Base-by-base conservation (phyloP, 2,113 vertebrate species). In the Labrus mixtus region DNA sequence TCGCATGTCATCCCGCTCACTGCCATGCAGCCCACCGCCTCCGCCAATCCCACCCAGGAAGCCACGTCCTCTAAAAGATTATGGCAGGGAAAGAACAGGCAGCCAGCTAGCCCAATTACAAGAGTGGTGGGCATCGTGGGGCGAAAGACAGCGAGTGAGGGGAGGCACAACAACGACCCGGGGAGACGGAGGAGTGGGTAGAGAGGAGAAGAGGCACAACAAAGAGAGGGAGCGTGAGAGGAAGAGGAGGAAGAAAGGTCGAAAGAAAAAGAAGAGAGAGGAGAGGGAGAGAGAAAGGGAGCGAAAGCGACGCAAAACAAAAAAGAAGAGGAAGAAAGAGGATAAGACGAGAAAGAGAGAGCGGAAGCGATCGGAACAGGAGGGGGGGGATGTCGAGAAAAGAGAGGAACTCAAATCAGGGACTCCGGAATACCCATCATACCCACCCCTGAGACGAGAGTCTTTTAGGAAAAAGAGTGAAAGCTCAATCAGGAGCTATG, bases 51-150 rank as follows among this genome's bases (percentile, higher is more conserved):
- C 95, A 60, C 94, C 95, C 3, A 86, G 96, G 4, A 94, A 93
- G 6, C 94, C 95, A 1, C 90, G 91, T 1, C 90, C 71, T 12
- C 93, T 91, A 45, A 90, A 75, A 61, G 84, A 85, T 13, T 84
- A 85, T 1, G 83, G 86, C 12, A 84, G 93, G 60, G 94, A 94
- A 59, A 87, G 91, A 20, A 85, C 86, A 0, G 67, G 87, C 25
- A 93, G 91, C 78, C 95, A 95, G 69, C 58, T 95, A 61, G 93
- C 93, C 12, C 94, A 95, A 20, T 77, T 95, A 56, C 95, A 95
- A 76, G 93, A 95, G 73, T 95, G 94, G 94, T 95, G 94, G 94
- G 91, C 93, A 4, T 94, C 93, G 0, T 94, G 95, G 95, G 94
- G 89, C 0, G 94, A 95, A 71, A 87, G 93, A 74, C 94, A 94